Evolutionary conservation across 2,113 vertebrate genomes (phyloP).

Genomic region (Crotophaga sulcirostris): DNA sequence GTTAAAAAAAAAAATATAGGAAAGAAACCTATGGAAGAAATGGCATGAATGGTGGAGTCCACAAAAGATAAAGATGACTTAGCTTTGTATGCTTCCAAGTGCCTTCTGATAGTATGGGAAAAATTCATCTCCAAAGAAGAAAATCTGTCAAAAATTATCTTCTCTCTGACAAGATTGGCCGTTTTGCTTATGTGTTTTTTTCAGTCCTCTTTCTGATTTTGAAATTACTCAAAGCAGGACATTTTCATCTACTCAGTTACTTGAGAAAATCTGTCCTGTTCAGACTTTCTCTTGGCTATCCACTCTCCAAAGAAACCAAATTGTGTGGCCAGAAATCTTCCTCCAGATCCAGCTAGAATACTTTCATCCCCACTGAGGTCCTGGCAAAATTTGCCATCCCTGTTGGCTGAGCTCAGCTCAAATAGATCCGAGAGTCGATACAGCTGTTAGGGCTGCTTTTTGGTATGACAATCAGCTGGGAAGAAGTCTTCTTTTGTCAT

Average conservation of each 20-base stretch:
- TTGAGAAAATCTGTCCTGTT: not conserved
- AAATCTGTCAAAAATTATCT: not conserved
- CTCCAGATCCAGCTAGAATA: not conserved
- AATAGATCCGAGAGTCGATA: not conserved
- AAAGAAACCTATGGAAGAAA: not conserved
- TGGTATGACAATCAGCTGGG: not conserved
- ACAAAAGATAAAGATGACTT: not conserved
- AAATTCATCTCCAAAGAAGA: not conserved
- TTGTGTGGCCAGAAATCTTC: not conserved
- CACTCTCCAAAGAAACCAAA: too few relatives aligned
- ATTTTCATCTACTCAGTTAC: not conserved
- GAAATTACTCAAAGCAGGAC: not conserved
- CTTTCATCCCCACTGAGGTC: not conserved
- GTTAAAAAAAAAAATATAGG: accelerated
- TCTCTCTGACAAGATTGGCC: not conserved
- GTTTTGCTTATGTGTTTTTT: not conserved
- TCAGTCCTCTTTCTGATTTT: not conserved
- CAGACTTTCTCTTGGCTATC: not conserved
- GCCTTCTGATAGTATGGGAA: not conserved
- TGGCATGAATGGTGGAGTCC: not conserved
- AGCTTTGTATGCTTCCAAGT: not conserved
- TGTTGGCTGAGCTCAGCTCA: not conserved
- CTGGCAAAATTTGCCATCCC: not conserved
- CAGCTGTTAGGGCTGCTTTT: not conserved
- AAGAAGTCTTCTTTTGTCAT: not conserved